phyloP scores from a whole-genome alignment of 2,113 vertebrate species.

The Chaetorhynchus papuensis region DNA sequence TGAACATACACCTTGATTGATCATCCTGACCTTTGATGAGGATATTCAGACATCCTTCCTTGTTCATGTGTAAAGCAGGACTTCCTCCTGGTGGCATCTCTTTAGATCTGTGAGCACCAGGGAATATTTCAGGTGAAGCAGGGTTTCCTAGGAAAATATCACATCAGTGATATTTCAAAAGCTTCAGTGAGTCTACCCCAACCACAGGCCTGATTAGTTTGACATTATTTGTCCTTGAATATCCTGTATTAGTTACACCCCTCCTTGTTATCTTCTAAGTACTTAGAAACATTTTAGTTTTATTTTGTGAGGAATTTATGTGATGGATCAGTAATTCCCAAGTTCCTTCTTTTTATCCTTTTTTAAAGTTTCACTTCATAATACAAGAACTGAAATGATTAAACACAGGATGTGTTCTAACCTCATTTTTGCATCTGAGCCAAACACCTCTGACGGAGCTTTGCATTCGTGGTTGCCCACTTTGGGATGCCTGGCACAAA shows the following conservation, averaged over 20 bases:
- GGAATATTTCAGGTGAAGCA: background rate
- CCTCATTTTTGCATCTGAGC: background rate
- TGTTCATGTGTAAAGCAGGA: background rate
- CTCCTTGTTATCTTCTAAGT: background rate
- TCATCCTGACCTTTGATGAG: background rate
- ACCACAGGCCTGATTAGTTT: background rate
- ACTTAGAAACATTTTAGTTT: background rate
- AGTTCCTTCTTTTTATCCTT: background rate
- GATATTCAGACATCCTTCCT: background rate
- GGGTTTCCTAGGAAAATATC: background rate
- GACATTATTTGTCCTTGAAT: background rate
- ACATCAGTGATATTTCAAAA: background rate
- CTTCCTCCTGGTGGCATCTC: accelerated
- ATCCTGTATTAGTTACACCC: background rate
- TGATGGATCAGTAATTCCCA: background rate
- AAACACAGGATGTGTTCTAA: background rate
- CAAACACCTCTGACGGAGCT: background rate
- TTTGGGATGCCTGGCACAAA: background rate
- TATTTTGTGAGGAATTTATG: background rate
- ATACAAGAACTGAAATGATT: background rate
- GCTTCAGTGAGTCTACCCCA: background rate
- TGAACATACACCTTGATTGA: background rate
- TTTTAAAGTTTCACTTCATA: background rate
- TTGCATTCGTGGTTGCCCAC: background rate
- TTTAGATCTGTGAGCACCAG: background rate